Base-by-base conservation (phyloP, 1,140 invertebrate genomes). In the Oncopeltus fasciatus region DNA sequence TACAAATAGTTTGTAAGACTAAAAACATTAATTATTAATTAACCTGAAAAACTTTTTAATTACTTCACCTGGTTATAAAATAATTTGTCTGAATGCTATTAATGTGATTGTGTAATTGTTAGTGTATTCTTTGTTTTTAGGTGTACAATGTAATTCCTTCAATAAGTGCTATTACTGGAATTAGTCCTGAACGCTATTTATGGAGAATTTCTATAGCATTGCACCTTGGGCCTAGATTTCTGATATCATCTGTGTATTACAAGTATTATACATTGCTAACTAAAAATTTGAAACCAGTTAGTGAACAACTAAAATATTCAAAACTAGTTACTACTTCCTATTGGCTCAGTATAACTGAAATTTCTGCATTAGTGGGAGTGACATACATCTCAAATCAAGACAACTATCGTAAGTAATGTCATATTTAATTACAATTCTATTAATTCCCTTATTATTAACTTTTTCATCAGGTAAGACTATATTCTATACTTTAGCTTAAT, bases 311-410 rank as follows among this genome's bases (percentile, higher is more conserved):
- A 16, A 27, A 38, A 53, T 58, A 21, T 46, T 16, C 14, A 1
- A 64, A 62, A 67, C 75, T 92, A 69, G 78, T 90, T 33, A 81
- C 81, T 65, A 73, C 87, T 24, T 88, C 87, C 68, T 91, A 89
- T 71, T 91, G 86, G 84, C 78, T 86, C 62, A 91, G 92, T 75
- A 80, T 88, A 64, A 78, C 88, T 68, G 91, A 94, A 77, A 81
- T 93, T 64, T 81, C 83, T 57, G 81, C 88, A 43, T 77, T 94
- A 12, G 85, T 87, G 68, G 89, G 90, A 51, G 90, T 94, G 16
- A 92, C 91, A 16, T 93, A 92, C 74, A 88, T 95, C 71, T 92
- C 90, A 31, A 94, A 94, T 74, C 83, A 84, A 72, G 91, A 94
- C 77, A 95, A 95, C 75, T 95, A 94, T 78, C 88, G 92, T 93